Base-by-base conservation (phyloP, 1,140 invertebrate genomes). In the Ceratina calcarata region DNA sequence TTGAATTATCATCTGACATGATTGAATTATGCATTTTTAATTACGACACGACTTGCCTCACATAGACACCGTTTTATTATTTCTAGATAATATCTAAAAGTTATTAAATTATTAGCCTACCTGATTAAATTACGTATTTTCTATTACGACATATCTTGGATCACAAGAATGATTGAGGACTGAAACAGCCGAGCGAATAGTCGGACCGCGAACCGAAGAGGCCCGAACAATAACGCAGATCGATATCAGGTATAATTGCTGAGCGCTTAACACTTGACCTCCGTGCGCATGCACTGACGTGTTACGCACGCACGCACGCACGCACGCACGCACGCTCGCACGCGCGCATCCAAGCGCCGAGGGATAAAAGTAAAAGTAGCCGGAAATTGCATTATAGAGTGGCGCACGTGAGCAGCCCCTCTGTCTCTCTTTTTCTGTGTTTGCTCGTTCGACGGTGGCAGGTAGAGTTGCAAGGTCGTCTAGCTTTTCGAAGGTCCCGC, bases 241-340 rank as follows among this genome's bases (percentile, higher is more conserved):
- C 73, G 69, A 85, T 85, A 84, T 27, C 68, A 20, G 66, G 58
- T 60, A 68, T 84, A 80, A 84, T 83, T 66, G 72, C 69, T 75
- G 37, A 15, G 49, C 79, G 73, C 32, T 84, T 81, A 84, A 77
- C 78, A 76, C 69, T 85, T 81, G 82, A 85, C 64, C 73, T 74
- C 69, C 16, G 69, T 70, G 65, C 22, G 58, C 58, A 68, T 78
- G 69, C 60, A 78, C 68, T 72, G 45, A 22, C 24, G 72, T 69
- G 64, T 58, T 65, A 32, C 27, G 27, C 27, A 74, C n/a, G 53
- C 66, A 80, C 57, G 55, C 72, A n/a, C n/a, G n/a, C n/a, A n/a
- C n/a, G n/a, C n/a, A n/a, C n/a, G n/a, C n/a, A n/a, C n/a, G n/a
- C n/a, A n/a, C n/a, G n/a, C n/a, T n/a, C n/a, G 27, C 27, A 32